Conservation (phyloP, 2,888 invertebrate genomes). For the Drosophila diplacantha region DNA sequence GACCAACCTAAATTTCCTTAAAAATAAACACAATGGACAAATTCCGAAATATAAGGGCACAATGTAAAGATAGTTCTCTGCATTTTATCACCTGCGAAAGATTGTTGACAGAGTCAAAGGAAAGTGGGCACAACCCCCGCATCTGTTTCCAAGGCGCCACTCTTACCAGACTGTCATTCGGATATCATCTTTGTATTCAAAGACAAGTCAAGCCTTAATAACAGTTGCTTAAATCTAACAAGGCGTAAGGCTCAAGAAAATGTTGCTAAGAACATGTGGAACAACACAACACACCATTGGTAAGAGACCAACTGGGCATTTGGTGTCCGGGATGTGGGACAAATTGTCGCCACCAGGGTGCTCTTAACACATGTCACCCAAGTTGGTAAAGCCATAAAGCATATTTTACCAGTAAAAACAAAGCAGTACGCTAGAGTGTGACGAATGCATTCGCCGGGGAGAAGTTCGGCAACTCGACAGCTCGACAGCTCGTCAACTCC, state of each 20-base stretch:
- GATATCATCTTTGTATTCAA: not conserved
- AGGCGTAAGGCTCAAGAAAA: not conserved
- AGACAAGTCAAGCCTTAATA: not conserved
- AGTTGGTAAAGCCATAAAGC: slow-evolving; percentile 1
- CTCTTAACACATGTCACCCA: not conserved
- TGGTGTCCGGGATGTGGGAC: not conserved
- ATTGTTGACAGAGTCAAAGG: no score
- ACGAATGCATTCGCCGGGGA: slow-evolving; percentile 11
- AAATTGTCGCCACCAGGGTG: not conserved
- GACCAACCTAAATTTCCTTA: slow-evolving; percentile 22
- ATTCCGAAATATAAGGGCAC: slow-evolving; percentile 6
- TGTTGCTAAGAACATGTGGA: not conserved
- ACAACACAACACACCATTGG: not conserved
- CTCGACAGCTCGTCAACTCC: slow-evolving; percentile 9
- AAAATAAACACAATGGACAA: slow-evolving; percentile 1
- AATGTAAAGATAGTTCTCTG: not conserved
- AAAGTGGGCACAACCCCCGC: no score
- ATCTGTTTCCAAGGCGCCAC: no score
- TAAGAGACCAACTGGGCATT: not conserved
- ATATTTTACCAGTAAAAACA: not conserved
- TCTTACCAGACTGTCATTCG: not conserved
- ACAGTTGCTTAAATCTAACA: not conserved
- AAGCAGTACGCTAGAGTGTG: not conserved
- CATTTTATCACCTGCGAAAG: not conserved
- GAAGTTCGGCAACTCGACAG: slow-evolving; percentile 8